A percentile compares a stretch with the other conserved stretches of the same genome.
phyloP scores from a whole-genome alignment of 2,797 vertebrate genomes.

The Lagorchestes hirsutus region DNA sequence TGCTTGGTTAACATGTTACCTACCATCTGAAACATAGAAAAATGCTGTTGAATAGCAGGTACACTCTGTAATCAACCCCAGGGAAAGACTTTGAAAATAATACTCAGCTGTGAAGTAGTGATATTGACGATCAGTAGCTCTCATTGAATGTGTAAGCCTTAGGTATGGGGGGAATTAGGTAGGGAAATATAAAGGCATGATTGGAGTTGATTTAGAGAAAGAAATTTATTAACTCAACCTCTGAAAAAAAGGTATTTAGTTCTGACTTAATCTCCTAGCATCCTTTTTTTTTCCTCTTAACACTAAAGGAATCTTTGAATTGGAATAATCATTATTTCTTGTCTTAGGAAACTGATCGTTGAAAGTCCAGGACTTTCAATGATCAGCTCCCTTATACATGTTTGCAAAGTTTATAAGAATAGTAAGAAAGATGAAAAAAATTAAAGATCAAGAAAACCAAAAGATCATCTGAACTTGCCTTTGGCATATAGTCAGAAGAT shows the following conservation, averaged over 20 bases:
- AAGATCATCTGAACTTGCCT: neutral
- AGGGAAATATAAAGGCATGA: neutral
- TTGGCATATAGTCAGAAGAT: neutral
- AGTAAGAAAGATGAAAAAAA: neutral
- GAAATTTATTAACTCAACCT: neutral
- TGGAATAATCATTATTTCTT: neutral
- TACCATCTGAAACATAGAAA: neutral
- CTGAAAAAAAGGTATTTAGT: neutral
- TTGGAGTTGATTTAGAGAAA: conserved; percentile 13
- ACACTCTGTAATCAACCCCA: neutral
- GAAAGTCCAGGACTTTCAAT: neutral
- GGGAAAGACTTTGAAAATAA: neutral
- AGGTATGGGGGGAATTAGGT: neutral
- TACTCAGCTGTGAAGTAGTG: neutral
- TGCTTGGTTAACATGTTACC: neutral
- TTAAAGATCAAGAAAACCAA: neutral
- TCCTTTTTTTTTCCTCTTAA: neutral
- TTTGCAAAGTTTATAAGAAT: neutral
- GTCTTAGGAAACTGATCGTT: neutral
- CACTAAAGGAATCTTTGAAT: neutral
- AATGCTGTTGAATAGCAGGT: neutral
- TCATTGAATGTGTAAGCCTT: neutral
- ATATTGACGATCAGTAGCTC: neutral
- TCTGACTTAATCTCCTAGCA: neutral
- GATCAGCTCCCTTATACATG: neutral